Evolutionary conservation across 2,888 invertebrate species (phyloP), one percentile per base, ranked within the genome.

Genomic region (Punctoribates punctum): DNA sequence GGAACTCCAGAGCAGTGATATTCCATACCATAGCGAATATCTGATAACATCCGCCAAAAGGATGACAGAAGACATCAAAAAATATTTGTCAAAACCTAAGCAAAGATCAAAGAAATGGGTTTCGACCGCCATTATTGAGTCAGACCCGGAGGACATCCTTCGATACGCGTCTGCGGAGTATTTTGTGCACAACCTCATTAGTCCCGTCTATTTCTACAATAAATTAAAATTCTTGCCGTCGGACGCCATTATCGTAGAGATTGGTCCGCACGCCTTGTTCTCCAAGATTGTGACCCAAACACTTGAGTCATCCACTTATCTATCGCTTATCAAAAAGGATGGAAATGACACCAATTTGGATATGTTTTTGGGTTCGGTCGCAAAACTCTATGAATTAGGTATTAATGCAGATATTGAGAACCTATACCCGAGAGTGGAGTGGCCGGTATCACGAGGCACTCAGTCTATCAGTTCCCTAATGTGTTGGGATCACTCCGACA

Each of bases 131-230:
- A 91, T 97, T 81, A 93, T 96, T 0, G 90, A 92, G 84, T 86
- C 87, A 3, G 88, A 90, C 60, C 87, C 87, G 79, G 87, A 88
- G 0, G 88, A 91, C 0, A 83, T 93, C 48, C 91, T 94, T 0
- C 88, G 89, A 82, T 86, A 89, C 81, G 94, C 94, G 78, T 94
- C 94, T 67, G 91, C 94, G 0, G 92, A 91, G 46, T 98, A 98
- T 85, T 96, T 96, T 84, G 95, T 94, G 46, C 95, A 97, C 87
- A 97, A 97, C 85, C 86, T 96, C 80, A 86, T 96, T 77, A 94
- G 94, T 75, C 94, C 96, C 13, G 96, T 96, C 73, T 87, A 93
- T 73, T 96, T 95, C 88, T 90, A 94, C 82, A 94, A 94, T 83
- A 96, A 92, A 8, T 83, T 96, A 79, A 86, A 88, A 80, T 89